Evolutionary conservation across 2,888 invertebrate genomes (phyloP).

Genomic region (Tethea ocularis): DNA sequence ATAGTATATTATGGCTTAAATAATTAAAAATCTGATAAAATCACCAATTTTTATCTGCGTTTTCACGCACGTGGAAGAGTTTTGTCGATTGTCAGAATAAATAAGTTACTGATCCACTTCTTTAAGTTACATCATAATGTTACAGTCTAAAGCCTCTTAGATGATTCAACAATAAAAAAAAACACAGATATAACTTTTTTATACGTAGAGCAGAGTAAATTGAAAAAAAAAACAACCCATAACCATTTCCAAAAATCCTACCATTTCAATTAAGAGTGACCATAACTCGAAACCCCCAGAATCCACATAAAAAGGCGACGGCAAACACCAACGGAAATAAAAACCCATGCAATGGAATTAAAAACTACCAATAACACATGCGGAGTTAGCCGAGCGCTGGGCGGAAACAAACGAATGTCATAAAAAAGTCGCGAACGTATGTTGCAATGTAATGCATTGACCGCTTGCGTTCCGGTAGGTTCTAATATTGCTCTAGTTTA

Average conservation of each 20-base stretch:
- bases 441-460: slow-evolving; percentile 52
- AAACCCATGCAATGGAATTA: slow-evolving; percentile 49
- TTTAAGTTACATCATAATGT: too few relatives aligned
- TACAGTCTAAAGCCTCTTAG: too few relatives aligned
- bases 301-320: slow-evolving; percentile 3
- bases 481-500: slow-evolving; percentile 3
- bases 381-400: slow-evolving; percentile 14
- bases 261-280: slow-evolving; percentile 6
- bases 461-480: neutral
- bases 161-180: too few relatives aligned
- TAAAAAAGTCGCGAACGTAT: slow-evolving; percentile 73
- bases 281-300: neutral
- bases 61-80: too few relatives aligned
- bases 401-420: slow-evolving; percentile 45
- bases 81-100: too few relatives aligned
- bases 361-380: slow-evolving; percentile 49
- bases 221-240: neutral
- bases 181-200: too few relatives aligned
- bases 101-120: too few relatives aligned
- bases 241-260: slow-evolving; percentile 1
- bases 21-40: too few relatives aligned
- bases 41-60: too few relatives aligned
- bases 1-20: too few relatives aligned
- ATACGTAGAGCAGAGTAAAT: neutral
- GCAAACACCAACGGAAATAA: slow-evolving; percentile 33